A percentile compares a stretch with the other conserved stretches of the same genome.
These are phyloP conservation scores for Sternotherus odoratus DNA, from an alignment of 2,797 vertebrate species.

Conservation along the genomic window DNA sequence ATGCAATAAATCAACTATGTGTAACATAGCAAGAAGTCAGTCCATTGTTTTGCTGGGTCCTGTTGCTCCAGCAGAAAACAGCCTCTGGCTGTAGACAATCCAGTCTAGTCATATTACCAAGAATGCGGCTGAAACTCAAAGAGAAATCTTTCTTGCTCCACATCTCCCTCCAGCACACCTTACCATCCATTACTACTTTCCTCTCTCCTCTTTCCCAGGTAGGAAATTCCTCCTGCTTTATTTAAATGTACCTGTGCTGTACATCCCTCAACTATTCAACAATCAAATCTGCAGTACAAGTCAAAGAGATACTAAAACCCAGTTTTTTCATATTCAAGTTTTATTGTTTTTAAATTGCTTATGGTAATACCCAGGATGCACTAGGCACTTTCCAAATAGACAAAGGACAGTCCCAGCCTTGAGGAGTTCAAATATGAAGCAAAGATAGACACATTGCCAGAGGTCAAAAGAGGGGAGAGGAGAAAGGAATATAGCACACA, in stretches of 20 bases:
- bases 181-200: neutral
- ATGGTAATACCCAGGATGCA: neutral
- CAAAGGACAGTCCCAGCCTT: neutral
- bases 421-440: neutral
- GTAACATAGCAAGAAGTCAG: neutral
- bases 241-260: neutral
- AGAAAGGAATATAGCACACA: neutral
- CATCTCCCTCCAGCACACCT: neutral
- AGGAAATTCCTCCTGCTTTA: neutral
- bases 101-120: neutral
- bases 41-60: neutral
- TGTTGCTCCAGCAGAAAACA: neutral
- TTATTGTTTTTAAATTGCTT: constrained; percentile 25
- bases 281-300: neutral
- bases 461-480: neutral
- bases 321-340: neutral
- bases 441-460: neutral
- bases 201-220: neutral
- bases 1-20: neutral
- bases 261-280: neutral
- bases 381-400: constrained; percentile 6
- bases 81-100: neutral
- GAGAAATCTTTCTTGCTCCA: neutral
- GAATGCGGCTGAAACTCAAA: neutral
- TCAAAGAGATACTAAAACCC: neutral